phyloP scores from a whole-genome alignment of 2,888 invertebrate species.

The Eristalis pertinax region DNA sequence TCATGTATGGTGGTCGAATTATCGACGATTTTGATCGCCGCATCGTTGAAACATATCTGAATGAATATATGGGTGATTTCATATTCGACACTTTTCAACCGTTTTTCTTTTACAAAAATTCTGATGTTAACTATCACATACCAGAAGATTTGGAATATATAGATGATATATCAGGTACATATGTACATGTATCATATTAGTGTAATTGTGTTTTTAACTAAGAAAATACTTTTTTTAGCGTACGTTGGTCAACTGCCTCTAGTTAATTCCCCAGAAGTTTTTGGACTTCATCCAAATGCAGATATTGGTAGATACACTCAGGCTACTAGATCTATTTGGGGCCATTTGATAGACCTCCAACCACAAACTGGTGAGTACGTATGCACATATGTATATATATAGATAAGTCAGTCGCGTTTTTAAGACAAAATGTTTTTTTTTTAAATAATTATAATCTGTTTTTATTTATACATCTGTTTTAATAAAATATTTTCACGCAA shows the following conservation, averaged over 20 bases:
- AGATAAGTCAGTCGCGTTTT: background rate
- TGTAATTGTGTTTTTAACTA: background rate
- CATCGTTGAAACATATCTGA: conserved; percentile 93
- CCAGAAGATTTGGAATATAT: conserved; percentile 82
- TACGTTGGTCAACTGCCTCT: conserved; percentile 91
- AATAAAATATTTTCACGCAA: conserved; percentile 19
- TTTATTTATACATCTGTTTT: background rate
- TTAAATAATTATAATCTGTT: background rate
- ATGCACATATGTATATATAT: background rate
- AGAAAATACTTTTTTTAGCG: conserved; percentile 81
- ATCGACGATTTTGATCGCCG: conserved; percentile 95
- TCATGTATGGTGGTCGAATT: conserved; percentile 97
- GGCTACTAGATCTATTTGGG: conserved; percentile 93
- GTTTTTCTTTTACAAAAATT: conserved; percentile 92
- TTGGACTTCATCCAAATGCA: conserved; percentile 96
- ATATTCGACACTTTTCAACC: conserved; percentile 95
- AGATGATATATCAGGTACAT: conserved; percentile 39
- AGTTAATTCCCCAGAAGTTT: conserved; percentile 93
- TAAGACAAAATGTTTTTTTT: no score
- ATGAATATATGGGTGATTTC: conserved; percentile 97
- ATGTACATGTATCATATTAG: background rate
- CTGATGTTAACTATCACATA: conserved; percentile 89
- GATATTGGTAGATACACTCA: conserved; percentile 97
- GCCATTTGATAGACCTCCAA: conserved; percentile 91
- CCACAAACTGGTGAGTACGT: conserved; percentile 89